These are phyloP conservation scores for Elymnias hypermnestra DNA, from an alignment of 1,140 invertebrate genomes.

Conservation along the genomic window DNA sequence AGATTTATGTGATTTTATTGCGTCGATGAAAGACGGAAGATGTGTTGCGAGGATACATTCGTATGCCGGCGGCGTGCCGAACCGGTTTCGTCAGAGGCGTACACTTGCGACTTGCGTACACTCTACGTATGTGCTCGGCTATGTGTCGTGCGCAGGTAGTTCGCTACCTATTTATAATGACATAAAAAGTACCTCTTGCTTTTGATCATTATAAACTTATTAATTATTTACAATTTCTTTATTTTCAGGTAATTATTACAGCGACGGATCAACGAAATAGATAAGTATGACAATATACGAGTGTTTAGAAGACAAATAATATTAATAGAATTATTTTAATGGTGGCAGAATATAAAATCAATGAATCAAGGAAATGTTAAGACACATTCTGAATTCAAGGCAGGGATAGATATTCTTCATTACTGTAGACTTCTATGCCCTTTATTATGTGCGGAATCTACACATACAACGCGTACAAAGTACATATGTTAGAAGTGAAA, in stretches of 20 bases:
- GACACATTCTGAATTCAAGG: no score
- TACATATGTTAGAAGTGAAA: no score
- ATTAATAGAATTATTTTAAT: no score
- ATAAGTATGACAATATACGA: conserved; percentile 16
- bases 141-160: conserved; percentile 64
- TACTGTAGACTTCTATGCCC: no score
- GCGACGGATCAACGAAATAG: conserved; percentile 2
- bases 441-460: no score
- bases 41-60: conserved; percentile 58
- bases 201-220: conserved; percentile 49
- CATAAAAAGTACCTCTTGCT: conserved; percentile 36
- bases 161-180: conserved; percentile 61
- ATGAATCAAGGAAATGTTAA: no score
- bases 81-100: conserved; percentile 71
- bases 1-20: conserved; percentile 64
- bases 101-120: no score
- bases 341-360: no score
- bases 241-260: conserved; percentile 49
- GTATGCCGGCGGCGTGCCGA: conserved; percentile 51
- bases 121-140: conserved; percentile 58
- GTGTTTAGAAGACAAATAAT: no score
- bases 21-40: conserved; percentile 61
- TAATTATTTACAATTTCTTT: conserved; percentile 53
- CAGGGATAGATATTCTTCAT: no score
- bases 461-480: no score